Percentiles rank a stretch among this genome's conserved stretches.
phyloP scores from a whole-genome alignment of 2,113 vertebrate genomes.

The Heterochromis multidens region DNA sequence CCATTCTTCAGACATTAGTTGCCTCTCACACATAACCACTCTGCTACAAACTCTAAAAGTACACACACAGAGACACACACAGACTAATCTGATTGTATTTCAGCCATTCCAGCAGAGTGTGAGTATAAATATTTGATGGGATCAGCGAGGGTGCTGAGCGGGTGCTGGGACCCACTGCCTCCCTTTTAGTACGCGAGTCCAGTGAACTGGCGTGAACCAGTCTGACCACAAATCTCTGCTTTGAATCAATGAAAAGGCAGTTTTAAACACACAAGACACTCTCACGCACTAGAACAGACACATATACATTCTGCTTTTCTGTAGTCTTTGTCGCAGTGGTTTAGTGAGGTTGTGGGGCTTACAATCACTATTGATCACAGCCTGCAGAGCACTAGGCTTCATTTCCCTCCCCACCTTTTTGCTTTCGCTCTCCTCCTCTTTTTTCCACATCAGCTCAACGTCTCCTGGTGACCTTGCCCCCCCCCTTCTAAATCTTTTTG shows the following conservation, averaged over 20 bases:
- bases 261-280: not conserved
- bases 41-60: not conserved
- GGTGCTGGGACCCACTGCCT: constrained; percentile 5
- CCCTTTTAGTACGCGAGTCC: not conserved
- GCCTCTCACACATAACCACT: not conserved
- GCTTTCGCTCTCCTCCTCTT: not conserved
- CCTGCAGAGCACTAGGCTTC: not conserved
- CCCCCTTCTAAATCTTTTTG: not conserved
- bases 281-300: not conserved
- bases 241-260: constrained; percentile 19
- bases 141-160: not conserved
- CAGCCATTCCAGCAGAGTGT: constrained; percentile 25
- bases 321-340: not conserved
- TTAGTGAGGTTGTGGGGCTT: constrained; percentile 24
- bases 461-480: not conserved
- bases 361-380: constrained; percentile 41
- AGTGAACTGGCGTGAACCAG: not conserved
- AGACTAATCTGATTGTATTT: constrained; percentile 34
- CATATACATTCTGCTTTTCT: not conserved
- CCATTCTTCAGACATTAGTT: not conserved
- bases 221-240: constrained; percentile 17
- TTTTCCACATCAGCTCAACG: not conserved
- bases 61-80: not conserved
- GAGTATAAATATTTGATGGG: constrained; percentile 59
- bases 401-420: not conserved